Evolutionary conservation across 30 jellyfish, hydroid and myxozoan species (phyloP).

Genomic region (Aurelia sp.): DNA sequence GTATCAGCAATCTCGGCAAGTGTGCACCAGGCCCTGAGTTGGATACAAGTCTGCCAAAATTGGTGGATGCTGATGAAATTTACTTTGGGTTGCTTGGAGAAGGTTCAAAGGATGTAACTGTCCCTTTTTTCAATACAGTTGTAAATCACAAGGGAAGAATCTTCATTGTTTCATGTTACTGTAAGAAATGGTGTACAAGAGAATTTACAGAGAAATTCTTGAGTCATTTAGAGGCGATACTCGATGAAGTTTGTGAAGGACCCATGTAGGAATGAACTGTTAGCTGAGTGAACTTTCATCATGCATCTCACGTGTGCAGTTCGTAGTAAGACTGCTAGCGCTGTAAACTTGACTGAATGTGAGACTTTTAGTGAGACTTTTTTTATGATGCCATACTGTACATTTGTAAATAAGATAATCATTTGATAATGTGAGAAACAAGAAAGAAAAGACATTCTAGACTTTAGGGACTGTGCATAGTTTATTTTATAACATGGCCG

Average conservation of each 20-base stretch:
- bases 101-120: background rate
- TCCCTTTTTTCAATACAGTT: conserved; percentile 41
- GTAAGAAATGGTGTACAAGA: conserved; percentile 15
- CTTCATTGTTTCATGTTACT: conserved; percentile 20
- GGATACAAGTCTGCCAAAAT: conserved; percentile 23
- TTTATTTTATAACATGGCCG: no score
- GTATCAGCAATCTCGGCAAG: conserved; percentile 48
- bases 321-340: no score
- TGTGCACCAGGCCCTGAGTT: conserved; percentile 63
- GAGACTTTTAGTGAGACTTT: no score
- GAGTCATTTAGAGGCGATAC: conserved; percentile 11
- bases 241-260: conserved; percentile 21
- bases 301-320: no score
- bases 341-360: no score
- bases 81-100: conserved; percentile 56
- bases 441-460: no score
- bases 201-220: conserved; percentile 21
- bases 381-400: no score
- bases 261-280: no score
- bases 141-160: conserved; percentile 47
- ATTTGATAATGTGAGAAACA: no score
- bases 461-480: no score
- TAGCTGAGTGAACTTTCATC: no score
- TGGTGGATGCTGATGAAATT: conserved; percentile 51
- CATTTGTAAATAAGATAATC: no score